These are phyloP conservation scores for Malurus splendens DNA, from an alignment of 2,797 vertebrate genomes.

Conservation along the genomic window DNA sequence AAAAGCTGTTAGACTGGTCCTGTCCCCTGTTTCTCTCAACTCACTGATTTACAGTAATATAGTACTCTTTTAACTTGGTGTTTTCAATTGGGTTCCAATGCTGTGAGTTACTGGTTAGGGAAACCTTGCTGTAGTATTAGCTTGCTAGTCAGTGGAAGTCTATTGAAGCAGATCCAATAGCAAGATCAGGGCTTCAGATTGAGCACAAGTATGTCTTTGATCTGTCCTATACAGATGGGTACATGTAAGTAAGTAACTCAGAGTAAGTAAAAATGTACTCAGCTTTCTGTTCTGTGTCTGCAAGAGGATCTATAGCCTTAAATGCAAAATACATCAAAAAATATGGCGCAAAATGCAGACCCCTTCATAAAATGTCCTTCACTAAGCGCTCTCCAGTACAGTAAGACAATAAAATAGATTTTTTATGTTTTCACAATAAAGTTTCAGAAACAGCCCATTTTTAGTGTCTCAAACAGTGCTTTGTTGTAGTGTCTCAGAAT, in stretches of 20 bases:
- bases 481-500: not conserved
- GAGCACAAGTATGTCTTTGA: not conserved
- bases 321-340: not conserved
- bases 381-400: accelerated
- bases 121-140: not conserved
- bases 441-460: not conserved
- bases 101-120: not conserved
- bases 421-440: not conserved
- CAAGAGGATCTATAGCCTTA: not conserved
- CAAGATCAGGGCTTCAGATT: not conserved
- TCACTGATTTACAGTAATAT: not conserved
- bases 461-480: not conserved
- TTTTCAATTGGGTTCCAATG: not conserved
- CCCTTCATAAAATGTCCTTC: not conserved
- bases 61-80: not conserved
- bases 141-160: not conserved
- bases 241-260: not conserved
- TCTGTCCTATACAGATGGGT: not conserved
- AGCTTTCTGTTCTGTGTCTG: not conserved
- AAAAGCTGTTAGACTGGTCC: not conserved
- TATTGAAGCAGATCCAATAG: not conserved
- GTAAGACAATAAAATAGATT: not conserved
- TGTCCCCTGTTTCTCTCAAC: not conserved
- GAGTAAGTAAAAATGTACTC: not conserved
- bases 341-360: not conserved